Evolutionary conservation across 2,888 invertebrate species (phyloP).

Genomic region (Pristionchus fissidentatus): DNA sequence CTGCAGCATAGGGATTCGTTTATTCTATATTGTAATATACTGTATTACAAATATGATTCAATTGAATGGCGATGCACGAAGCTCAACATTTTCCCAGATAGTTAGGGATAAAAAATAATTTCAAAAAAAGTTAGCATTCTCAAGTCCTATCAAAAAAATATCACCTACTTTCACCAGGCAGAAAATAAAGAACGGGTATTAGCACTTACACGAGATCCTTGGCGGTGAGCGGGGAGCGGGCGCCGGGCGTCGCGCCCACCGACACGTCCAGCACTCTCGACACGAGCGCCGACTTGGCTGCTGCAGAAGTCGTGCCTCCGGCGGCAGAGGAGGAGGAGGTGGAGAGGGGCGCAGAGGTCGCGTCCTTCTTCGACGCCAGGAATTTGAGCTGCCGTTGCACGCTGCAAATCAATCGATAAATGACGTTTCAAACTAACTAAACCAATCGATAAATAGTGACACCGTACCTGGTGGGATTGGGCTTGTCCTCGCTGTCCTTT

Average conservation of each 20-base stretch:
- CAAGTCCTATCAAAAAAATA: too few relatives aligned
- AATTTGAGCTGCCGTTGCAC: slow-evolving; percentile 60
- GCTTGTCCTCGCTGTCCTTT: slow-evolving; percentile 55
- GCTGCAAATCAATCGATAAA: too few relatives aligned
- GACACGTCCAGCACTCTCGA: slow-evolving; percentile 36
- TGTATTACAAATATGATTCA: not conserved
- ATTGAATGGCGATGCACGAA: not conserved
- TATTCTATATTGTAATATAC: not conserved
- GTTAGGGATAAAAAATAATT: too few relatives aligned
- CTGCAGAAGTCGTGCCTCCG: not conserved
- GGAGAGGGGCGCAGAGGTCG: slow-evolving; percentile 8
- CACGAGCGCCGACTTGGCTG: slow-evolving; percentile 8
- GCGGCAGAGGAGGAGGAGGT: not conserved
- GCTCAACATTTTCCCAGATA: not conserved
- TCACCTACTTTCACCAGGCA: too few relatives aligned
- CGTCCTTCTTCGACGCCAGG: slow-evolving; percentile 55
- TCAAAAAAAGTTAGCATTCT: too few relatives aligned
- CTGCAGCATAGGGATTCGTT: not conserved
- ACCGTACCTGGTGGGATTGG: slow-evolving; percentile 52
- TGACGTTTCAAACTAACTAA: too few relatives aligned
- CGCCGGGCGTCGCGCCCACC: slow-evolving; percentile 13
- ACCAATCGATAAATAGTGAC: not conserved
- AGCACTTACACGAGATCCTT: slow-evolving; percentile 44
- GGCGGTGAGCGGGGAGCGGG: slow-evolving; percentile 20
- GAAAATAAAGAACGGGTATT: too few relatives aligned